Base-by-base conservation (phyloP, 2,888 invertebrate genomes). In the Steromphala cineraria region DNA sequence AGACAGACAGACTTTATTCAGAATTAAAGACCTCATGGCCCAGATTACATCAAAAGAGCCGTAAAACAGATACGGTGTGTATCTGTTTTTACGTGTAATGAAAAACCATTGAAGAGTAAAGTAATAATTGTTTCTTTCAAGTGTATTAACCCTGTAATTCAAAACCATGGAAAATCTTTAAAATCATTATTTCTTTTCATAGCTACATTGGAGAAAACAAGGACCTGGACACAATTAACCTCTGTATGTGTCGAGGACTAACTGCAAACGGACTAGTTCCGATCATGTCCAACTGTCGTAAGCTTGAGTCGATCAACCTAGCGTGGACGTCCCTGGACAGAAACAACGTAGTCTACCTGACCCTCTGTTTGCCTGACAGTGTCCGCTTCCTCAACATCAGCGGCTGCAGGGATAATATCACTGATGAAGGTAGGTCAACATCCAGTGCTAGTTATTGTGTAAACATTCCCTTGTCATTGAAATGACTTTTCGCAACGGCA, bases 161-260 rank as follows among this genome's bases (percentile, higher is more conserved):
- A 36, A 4, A 4, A 7, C 36, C 36, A 36, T 2, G 2, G 36
- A 36, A 36, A 36, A 4, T 36, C 7, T 36, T 36, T 36, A 4
- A 36, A 46, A 5, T 13, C 28, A 53, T 77, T 79, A 36, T 52
- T 15, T 82, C 28, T 80, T 24, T 74, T 81, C 88, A 21, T 86
- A 92, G 94, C 82, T 94, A 96, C 76, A 95, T 98, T 82, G 95
- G 96, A 86, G 91, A 95, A 90, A 96, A 95, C 92, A 92, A 90
- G 74, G 94, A 96, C 67, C 93, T 98, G 84, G 96, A 97, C 92
- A 96, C 96, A 0, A 94, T 98, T 24, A 98, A 98, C 94, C 93
- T 98, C 90, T 95, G 97, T 0, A 97, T 97, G 97, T 96, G 96
- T 28, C 95, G 95, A 78, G 97, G 97, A 0, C 92, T 98, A 8